A percentile compares a stretch with the other conserved stretches of the same genome.
These are phyloP conservation scores for Taenioides sp. DNA, from an alignment of 2,797 vertebrate species.

Conservation along the genomic window DNA sequence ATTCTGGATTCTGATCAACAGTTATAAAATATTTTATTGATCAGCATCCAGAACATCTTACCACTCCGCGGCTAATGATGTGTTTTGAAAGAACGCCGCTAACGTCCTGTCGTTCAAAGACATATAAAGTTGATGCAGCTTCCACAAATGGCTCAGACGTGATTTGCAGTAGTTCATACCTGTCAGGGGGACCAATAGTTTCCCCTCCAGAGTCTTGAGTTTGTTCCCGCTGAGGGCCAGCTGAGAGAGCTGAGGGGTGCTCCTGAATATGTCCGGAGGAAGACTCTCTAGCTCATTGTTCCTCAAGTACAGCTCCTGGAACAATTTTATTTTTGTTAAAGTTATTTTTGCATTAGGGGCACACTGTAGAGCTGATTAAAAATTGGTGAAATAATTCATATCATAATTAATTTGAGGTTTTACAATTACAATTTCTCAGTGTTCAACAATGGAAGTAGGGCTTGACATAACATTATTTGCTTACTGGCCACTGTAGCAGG, in stretches of 20 bases:
- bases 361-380: too few relatives aligned
- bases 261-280: slow-evolving; percentile 68
- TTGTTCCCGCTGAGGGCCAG: slow-evolving; percentile 77
- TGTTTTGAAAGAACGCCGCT: not conserved
- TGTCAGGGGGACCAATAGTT: slow-evolving; percentile 65
- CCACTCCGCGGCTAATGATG: not conserved
- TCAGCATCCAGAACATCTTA: too few relatives aligned
- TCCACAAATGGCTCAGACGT: not conserved
- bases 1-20: too few relatives aligned
- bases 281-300: slow-evolving; percentile 74
- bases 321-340: too few relatives aligned
- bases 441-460: too few relatives aligned
- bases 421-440: too few relatives aligned
- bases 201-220: slow-evolving; percentile 74
- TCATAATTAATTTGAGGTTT: too few relatives aligned
- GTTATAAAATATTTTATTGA: too few relatives aligned
- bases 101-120: not conserved
- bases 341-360: not conserved
- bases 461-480: too few relatives aligned
- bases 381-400: too few relatives aligned
- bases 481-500: too few relatives aligned
- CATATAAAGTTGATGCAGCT: not conserved
- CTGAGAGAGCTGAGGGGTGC: slow-evolving; percentile 71
- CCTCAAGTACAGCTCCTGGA: slow-evolving; percentile 78
- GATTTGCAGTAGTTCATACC: slow-evolving; percentile 55